phyloP scores from a whole-genome alignment of 2,797 vertebrate species.

The Phrynocephalus guinanensis region DNA sequence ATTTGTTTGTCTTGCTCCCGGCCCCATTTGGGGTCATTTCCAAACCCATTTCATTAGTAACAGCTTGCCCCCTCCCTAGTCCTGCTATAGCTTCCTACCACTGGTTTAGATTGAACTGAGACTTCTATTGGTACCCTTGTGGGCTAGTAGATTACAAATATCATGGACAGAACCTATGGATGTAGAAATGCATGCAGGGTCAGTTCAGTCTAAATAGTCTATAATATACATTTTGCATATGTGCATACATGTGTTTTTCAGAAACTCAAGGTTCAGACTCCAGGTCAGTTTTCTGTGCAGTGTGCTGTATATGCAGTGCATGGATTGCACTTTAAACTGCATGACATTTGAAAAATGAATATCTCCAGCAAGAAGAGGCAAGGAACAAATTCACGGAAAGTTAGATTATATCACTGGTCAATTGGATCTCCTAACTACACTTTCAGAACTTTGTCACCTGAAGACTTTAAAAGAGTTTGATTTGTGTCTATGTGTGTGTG shows the following conservation, averaged over 20 bases:
- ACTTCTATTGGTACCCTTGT: too few relatives aligned
- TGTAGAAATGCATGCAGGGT: background rate
- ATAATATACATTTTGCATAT: background rate
- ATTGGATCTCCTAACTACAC: constrained; percentile 24
- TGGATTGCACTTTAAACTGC: background rate
- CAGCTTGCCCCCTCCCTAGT: too few relatives aligned
- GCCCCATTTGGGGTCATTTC: too few relatives aligned
- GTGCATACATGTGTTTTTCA: too few relatives aligned
- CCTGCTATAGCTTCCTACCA: too few relatives aligned
- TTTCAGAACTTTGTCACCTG: constrained; percentile 49
- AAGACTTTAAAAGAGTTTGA: constrained; percentile 59
- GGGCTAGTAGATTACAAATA: background rate
- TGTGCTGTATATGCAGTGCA: background rate
- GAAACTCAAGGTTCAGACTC: background rate
- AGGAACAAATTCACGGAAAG: constrained; percentile 25
- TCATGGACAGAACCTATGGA: background rate
- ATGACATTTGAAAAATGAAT: constrained; percentile 7
- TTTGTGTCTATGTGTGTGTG: constrained; percentile 40
- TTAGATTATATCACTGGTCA: background rate
- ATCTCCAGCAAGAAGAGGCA: constrained; percentile 14
- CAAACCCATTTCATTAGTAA: too few relatives aligned
- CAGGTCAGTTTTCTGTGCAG: background rate
- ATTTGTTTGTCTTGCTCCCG: too few relatives aligned
- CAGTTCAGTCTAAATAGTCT: background rate
- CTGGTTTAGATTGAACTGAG: too few relatives aligned